phyloP scores from a whole-genome alignment of 2,113 vertebrate genomes.

The Chloebia gouldiae region DNA sequence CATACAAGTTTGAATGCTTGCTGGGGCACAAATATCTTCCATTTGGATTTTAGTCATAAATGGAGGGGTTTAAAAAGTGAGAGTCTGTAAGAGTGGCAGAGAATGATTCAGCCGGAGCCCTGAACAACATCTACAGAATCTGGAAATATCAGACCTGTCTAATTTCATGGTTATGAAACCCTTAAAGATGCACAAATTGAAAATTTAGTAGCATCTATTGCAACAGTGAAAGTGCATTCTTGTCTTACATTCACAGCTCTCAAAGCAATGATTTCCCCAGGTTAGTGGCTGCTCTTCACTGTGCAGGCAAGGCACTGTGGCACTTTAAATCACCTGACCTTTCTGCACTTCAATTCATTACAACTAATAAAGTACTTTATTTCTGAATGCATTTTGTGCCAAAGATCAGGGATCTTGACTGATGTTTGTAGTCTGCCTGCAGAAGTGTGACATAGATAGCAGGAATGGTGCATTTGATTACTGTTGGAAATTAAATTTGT shows the following conservation, averaged over 20 bases:
- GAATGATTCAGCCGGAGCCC: background rate
- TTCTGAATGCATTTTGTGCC: background rate
- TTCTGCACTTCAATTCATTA: background rate
- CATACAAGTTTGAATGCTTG: background rate
- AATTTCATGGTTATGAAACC: background rate
- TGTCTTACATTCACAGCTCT: background rate
- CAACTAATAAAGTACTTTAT: background rate
- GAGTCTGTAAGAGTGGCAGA: background rate
- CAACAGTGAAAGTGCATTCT: background rate
- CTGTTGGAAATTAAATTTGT: background rate
- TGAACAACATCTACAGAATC: background rate
- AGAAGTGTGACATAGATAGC: background rate
- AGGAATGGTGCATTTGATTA: background rate
- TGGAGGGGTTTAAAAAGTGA: background rate
- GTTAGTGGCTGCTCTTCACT: background rate
- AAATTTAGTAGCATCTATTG: background rate
- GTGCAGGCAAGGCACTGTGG: background rate
- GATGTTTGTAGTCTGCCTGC: background rate
- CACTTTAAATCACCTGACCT: background rate
- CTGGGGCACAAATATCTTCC: background rate
- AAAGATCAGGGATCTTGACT: background rate
- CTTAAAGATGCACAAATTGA: background rate
- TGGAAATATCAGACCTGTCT: background rate
- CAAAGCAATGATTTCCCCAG: background rate
- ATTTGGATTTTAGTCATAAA: slow-evolving; percentile 12